Conservation (phyloP, 2,888 invertebrate genomes). For the Parapristionchus giblindavisi region DNA sequence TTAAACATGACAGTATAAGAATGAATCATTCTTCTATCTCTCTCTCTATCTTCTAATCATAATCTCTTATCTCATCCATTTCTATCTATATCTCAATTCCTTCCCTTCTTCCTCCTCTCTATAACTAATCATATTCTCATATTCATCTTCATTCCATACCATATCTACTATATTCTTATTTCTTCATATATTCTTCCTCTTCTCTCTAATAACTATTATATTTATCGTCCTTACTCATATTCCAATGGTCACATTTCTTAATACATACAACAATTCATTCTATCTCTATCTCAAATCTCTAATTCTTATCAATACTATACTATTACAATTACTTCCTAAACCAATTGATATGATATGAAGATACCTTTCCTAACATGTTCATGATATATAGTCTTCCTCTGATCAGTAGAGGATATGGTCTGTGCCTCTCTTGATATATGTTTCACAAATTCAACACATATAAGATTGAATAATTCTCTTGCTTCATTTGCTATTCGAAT, state of each 20-base stretch:
- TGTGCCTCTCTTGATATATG: slow-evolving; percentile 64
- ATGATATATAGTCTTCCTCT: slow-evolving; percentile 69
- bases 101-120: neutral
- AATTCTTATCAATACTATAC: too few species aligned
- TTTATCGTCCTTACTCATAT: neutral
- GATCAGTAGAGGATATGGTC: slow-evolving; percentile 63
- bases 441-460: slow-evolving; percentile 61
- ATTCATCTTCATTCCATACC: neutral
- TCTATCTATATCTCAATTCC: neutral
- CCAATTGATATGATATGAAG: too few species aligned
- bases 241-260: neutral
- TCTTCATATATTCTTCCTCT: neutral
- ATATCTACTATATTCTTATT: neutral
- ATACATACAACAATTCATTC: too few species aligned
- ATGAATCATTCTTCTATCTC: too few species aligned
- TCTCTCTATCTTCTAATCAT: neutral
- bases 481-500: slow-evolving; percentile 68
- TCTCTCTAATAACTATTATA: neutral
- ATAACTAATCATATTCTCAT: neutral
- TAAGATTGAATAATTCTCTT: slow-evolving; percentile 65
- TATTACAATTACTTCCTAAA: too few species aligned
- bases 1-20: neutral
- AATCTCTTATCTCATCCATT: neutral
- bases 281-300: too few species aligned
- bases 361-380: slow-evolving; percentile 68